Percentiles rank a stretch among this genome's conserved stretches.
These are phyloP conservation scores for Pantelozetes paolii DNA, from an alignment of 2,888 invertebrate species.

Conservation along the genomic window DNA sequence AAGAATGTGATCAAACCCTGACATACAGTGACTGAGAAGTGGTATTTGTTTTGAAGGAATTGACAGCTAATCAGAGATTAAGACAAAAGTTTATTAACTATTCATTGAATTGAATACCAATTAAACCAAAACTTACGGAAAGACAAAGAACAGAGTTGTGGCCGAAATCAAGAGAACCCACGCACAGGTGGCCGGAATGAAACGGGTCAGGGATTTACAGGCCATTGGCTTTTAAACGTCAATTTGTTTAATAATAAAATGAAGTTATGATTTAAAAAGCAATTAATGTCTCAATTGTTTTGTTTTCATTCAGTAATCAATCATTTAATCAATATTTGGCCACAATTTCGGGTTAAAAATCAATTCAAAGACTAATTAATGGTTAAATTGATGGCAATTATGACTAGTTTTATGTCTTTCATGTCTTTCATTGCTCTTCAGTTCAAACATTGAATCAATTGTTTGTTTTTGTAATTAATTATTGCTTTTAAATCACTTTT, in stretches of 20 bases:
- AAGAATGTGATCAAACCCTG: slow-evolving; percentile 94
- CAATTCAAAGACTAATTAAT: not conserved
- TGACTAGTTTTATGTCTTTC: slow-evolving; percentile 12
- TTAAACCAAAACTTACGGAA: slow-evolving; percentile 73
- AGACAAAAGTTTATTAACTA: not conserved
- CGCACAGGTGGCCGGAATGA: slow-evolving; percentile 96
- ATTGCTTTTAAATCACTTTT: not conserved
- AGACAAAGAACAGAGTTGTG: slow-evolving; percentile 91
- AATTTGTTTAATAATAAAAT: not conserved
- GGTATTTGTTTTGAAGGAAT: slow-evolving; percentile 73
- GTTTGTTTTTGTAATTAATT: not conserved
- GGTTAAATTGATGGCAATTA: slow-evolving; percentile 7
- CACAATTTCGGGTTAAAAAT: slow-evolving; percentile 8
- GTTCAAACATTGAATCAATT: not conserved
- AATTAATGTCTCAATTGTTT: not conserved
- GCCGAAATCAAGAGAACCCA: slow-evolving; percentile 92
- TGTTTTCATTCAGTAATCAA: not conserved
- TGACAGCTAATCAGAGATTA: slow-evolving; percentile 66
- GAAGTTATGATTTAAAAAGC: not conserved
- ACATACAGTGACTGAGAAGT: slow-evolving; percentile 79
- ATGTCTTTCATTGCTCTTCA: slow-evolving; percentile 8
- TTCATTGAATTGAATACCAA: not conserved
- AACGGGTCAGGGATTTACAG: slow-evolving; percentile 56
- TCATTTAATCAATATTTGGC: slow-evolving; percentile 4
- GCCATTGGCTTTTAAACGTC: slow-evolving; percentile 12